A percentile compares a stretch with the other conserved stretches of the same genome.
Evolutionary conservation across 2,113 vertebrate genomes (phyloP).

Genomic region (Leiothrix lutea): DNA sequence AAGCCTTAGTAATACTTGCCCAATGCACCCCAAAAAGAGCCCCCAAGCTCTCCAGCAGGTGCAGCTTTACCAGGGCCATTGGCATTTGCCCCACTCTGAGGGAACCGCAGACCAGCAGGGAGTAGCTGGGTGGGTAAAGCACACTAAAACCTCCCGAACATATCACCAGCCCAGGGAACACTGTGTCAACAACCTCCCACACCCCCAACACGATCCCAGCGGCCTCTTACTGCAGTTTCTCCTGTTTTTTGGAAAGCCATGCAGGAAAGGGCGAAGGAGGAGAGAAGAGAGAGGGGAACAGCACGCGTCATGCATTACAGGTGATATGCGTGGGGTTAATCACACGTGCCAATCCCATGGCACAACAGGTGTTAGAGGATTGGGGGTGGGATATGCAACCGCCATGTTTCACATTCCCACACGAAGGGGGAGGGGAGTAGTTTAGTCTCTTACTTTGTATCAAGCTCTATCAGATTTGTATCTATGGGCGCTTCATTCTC

Average conservation of each 20-base stretch:
- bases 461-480: constrained; percentile 94
- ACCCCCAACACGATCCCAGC: neutral
- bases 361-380: neutral
- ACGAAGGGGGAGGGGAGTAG: neutral
- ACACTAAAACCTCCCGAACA: neutral
- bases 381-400: neutral
- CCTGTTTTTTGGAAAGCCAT: constrained; percentile 21
- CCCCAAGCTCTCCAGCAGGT: neutral
- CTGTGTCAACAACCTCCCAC: neutral
- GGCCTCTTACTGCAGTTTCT: constrained; percentile 42
- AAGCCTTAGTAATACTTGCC: neutral
- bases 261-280: neutral
- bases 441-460: constrained; percentile 87
- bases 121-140: neutral
- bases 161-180: neutral
- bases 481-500: constrained; percentile 87
- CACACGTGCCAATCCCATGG: neutral
- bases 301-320: neutral
- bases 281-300: constrained; percentile 7
- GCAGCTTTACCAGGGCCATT: neutral
- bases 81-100: neutral
- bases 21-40: neutral
- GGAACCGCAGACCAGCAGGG: rapidly evolving
- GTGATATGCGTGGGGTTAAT: neutral
- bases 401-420: neutral